Conservation (phyloP, 2,888 invertebrate genomes). For the Serripes groenlandicus region DNA sequence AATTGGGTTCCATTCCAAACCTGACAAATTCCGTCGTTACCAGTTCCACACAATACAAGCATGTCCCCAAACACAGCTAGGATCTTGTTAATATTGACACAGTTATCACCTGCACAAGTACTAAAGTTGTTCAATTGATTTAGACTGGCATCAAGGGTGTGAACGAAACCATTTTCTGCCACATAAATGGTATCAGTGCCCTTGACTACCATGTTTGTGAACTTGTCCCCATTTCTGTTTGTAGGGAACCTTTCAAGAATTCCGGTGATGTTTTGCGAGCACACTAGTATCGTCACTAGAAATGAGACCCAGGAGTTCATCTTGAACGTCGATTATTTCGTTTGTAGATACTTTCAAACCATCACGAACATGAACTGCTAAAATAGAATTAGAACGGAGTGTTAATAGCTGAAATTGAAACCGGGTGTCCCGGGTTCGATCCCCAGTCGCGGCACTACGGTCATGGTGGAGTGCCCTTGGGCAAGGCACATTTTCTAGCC, state of each 20-base stretch:
- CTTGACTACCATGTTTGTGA: background rate
- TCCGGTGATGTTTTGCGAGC: too few species aligned
- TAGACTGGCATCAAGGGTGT: background rate
- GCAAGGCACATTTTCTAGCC: too few species aligned
- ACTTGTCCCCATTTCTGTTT: constrained; percentile 1
- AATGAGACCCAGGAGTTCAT: too few species aligned
- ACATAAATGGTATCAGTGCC: background rate
- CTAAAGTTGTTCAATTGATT: background rate
- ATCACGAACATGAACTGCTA: too few species aligned
- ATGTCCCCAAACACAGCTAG: background rate
- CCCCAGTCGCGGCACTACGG: too few species aligned
- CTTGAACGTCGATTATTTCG: too few species aligned
- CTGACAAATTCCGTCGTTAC: constrained; percentile 21
- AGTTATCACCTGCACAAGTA: background rate
- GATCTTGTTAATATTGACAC: background rate
- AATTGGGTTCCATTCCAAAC: background rate
- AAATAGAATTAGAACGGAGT: too few species aligned
- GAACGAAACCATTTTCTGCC: background rate
- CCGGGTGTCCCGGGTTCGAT: too few species aligned
- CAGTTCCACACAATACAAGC: constrained; percentile 27
- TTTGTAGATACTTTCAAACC: too few species aligned
- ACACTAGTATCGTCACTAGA: too few species aligned
- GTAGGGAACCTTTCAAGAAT: constrained; percentile 3
- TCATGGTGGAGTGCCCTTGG: too few species aligned
- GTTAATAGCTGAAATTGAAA: too few species aligned